Evolutionary conservation across 2,113 vertebrate genomes (phyloP).

Genomic region (Bos javanicus): DNA sequence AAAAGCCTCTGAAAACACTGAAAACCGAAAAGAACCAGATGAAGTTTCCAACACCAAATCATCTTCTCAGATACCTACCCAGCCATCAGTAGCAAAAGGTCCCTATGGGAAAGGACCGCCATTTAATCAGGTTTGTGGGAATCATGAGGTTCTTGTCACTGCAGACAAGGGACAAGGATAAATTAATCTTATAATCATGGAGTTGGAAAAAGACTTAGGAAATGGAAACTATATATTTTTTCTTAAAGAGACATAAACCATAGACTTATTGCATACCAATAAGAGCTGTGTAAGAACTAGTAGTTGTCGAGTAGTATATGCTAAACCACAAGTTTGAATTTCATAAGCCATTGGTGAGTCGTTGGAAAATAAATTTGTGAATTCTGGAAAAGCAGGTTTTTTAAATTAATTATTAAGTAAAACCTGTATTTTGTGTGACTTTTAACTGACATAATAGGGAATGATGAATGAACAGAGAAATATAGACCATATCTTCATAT

Average conservation of each 20-base stretch:
- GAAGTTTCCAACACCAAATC: conserved; percentile 82
- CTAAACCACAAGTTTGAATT: background rate
- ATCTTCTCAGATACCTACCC: conserved; percentile 81
- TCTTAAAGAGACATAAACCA: background rate
- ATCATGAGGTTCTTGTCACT: background rate
- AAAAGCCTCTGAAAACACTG: conserved; percentile 83
- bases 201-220: background rate
- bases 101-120: conserved; percentile 84
- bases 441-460: background rate
- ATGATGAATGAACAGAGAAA: background rate
- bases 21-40: conserved; percentile 87
- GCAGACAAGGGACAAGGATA: background rate
- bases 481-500: background rate
- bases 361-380: background rate
- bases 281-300: background rate
- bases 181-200: background rate
- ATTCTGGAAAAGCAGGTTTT: background rate
- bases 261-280: background rate
- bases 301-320: background rate
- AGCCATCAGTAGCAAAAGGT: conserved; percentile 77
- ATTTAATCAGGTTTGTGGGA: conserved; percentile 89
- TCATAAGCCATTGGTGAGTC: background rate
- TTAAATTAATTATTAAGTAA: background rate
- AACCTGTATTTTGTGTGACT: background rate
- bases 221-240: background rate